Base-by-base conservation (phyloP, 2,888 invertebrate genomes). In the Pogonocherus hispidulus region DNA sequence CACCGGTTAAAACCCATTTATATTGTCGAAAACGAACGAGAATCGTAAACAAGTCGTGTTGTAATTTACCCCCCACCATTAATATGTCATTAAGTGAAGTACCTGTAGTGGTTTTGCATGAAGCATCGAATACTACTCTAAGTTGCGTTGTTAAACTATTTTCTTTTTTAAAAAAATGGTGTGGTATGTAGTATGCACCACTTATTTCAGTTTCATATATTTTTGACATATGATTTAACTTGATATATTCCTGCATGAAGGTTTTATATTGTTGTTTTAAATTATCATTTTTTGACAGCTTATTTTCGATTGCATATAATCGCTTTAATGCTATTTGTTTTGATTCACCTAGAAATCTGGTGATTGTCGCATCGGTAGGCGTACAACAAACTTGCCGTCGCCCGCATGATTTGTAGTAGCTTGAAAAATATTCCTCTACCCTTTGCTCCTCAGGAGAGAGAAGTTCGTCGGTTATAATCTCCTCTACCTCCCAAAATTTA, bases 121-220 rank as follows among this genome's bases (percentile, higher is more conserved):
- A n/a, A n/a, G n/a, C n/a, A n/a, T n/a, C n/a, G n/a, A n/a, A n/a
- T n/a, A n/a, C n/a, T n/a, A n/a, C n/a, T n/a, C n/a, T n/a, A n/a
- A n/a, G n/a, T n/a, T n/a, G n/a, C n/a, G 80, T 80, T 3, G 79
- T 80, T 2, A 56, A 14, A 27, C 71, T 74, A 14, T 27, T 35
- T 52, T 74, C 64, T 64, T 73, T 76, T 11, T 70, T 9, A 2
- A 80, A 77, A n/a, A 69, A 71, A 63, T 80, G 78, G 66, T 80
- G 80, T 4, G 80, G 77, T 23, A 76, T 67, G 65, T 69, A 75
- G 60, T 62, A 73, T 19, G 51, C 54, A 2, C 35, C n/a, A 18
- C 35, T 8, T n/a, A 44, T 16, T 20, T 35, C 22, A 20, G 60
- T 51, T 0, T 22, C 22, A 5, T 60, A 35, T 32, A 32, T 27